These are phyloP conservation scores for Amblyornis subalaris DNA, from an alignment of 2,113 vertebrate species.

Conservation along the genomic window DNA sequence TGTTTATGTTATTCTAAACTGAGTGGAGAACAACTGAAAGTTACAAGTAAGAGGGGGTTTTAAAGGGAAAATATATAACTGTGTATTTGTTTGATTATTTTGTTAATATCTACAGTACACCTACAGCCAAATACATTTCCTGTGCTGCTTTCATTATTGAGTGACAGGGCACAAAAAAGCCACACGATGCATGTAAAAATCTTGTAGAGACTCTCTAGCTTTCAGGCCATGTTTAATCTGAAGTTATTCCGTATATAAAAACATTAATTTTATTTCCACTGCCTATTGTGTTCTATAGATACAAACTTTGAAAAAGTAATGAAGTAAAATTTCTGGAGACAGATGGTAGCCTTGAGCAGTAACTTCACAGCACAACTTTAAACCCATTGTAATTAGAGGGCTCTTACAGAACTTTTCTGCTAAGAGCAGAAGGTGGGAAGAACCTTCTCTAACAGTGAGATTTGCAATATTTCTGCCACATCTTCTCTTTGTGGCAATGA, in stretches of 20 bases:
- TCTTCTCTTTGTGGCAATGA: not conserved
- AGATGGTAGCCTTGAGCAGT: slow-evolving; percentile 66
- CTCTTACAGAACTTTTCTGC: not conserved
- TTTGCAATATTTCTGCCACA: not conserved
- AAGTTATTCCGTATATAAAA: slow-evolving; percentile 46
- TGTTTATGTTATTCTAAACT: slow-evolving; percentile 60
- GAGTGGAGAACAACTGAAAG: slow-evolving; percentile 63
- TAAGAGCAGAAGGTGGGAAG: slow-evolving; percentile 15
- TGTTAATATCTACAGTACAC: slow-evolving; percentile 43
- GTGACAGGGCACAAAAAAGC: slow-evolving; percentile 14
- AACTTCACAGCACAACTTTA: slow-evolving; percentile 57
- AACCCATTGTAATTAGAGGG: slow-evolving; percentile 44
- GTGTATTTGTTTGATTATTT: slow-evolving; percentile 18
- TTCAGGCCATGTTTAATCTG: slow-evolving; percentile 22
- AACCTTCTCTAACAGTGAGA: not conserved
- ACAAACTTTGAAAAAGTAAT: slow-evolving; percentile 59
- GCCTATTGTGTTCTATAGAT: slow-evolving; percentile 54
- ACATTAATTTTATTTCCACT: slow-evolving; percentile 50
- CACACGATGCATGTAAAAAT: not conserved
- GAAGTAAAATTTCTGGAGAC: slow-evolving; percentile 63
- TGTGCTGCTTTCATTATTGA: slow-evolving; percentile 10
- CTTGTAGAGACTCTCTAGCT: not conserved
- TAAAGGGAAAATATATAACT: slow-evolving; percentile 22
- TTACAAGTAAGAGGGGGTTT: slow-evolving; percentile 51
- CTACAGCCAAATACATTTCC: not conserved